Conservation (phyloP, 1,140 invertebrate species). For the Hypothenemus hampei region DNA sequence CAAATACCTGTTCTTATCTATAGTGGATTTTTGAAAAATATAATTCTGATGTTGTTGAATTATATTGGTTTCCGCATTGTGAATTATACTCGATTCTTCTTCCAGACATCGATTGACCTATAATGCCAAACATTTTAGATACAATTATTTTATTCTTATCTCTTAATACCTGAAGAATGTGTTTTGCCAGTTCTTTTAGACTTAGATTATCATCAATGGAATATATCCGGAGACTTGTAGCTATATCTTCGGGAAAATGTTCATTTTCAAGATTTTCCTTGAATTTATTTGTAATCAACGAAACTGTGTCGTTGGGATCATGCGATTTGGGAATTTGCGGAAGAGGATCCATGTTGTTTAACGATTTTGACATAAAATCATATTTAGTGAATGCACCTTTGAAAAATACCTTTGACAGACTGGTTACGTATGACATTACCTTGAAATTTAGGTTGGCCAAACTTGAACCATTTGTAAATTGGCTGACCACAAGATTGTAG, state of each 20-base stretch:
- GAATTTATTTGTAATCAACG: slow-evolving; percentile 28
- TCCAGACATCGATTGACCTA: slow-evolving; percentile 18
- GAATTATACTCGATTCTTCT: slow-evolving; percentile 14
- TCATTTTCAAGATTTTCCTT: slow-evolving; percentile 25
- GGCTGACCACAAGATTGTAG: no score
- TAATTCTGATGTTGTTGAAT: slow-evolving; percentile 20
- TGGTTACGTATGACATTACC: no score
- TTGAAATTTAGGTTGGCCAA: no score
- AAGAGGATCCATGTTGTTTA: slow-evolving; percentile 23
- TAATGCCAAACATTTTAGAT: background rate
- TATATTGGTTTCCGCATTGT: slow-evolving; percentile 20
- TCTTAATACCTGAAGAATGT: slow-evolving; percentile 12
- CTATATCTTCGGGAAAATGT: slow-evolving; percentile 26
- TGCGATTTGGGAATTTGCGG: slow-evolving; percentile 24
- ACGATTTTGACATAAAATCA: no score
- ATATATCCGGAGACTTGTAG: slow-evolving; percentile 21
- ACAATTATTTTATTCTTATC: background rate
- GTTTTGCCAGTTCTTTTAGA: slow-evolving; percentile 19
- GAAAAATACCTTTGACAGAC: no score
- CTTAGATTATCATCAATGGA: slow-evolving; percentile 19
- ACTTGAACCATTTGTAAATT: no score
- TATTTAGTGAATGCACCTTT: no score
- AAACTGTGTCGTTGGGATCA: slow-evolving; percentile 18
- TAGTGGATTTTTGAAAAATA: slow-evolving; percentile 13
- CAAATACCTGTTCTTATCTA: slow-evolving; percentile 15